A percentile compares a stretch with the other conserved stretches of the same genome.
These are phyloP conservation scores for Neosilurus hyrtlii DNA, from an alignment of 2,797 vertebrate species.

Conservation along the genomic window DNA sequence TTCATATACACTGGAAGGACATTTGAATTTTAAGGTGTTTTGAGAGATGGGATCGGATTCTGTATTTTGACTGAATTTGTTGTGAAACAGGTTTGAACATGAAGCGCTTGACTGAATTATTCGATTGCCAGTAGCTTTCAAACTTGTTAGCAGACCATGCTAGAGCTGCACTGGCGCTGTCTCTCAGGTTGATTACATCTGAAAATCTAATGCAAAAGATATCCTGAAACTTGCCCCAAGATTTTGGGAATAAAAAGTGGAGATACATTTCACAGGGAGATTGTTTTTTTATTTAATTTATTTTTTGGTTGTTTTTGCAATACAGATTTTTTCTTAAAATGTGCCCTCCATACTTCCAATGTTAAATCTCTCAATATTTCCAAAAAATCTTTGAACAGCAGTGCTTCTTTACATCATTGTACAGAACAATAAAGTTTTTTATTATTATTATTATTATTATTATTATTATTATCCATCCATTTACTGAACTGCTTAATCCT, in stretches of 20 bases:
- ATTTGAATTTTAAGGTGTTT: background rate
- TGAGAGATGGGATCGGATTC: background rate
- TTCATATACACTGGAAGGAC: background rate
- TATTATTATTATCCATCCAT: too few species aligned
- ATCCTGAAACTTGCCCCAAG: background rate
- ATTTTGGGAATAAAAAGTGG: background rate
- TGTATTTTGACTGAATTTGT: background rate
- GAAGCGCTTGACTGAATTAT: background rate
- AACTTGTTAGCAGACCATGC: background rate
- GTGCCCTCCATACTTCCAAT: too few species aligned
- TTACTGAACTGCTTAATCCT: too few species aligned
- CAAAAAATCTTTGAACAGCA: too few species aligned
- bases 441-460: too few species aligned
- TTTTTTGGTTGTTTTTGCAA: too few species aligned
- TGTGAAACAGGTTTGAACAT: background rate
- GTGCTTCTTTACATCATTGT: too few species aligned
- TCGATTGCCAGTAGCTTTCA: background rate
- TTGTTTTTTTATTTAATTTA: too few species aligned
- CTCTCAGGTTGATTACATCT: background rate
- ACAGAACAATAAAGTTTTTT: too few species aligned
- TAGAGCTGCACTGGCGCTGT: background rate
- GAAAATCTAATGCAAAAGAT: background rate
- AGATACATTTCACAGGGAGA: background rate
- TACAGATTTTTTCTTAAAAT: too few species aligned
- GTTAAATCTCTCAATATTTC: too few species aligned